Conservation (phyloP, 2,888 invertebrate species). For the Bombyx huttoni region DNA sequence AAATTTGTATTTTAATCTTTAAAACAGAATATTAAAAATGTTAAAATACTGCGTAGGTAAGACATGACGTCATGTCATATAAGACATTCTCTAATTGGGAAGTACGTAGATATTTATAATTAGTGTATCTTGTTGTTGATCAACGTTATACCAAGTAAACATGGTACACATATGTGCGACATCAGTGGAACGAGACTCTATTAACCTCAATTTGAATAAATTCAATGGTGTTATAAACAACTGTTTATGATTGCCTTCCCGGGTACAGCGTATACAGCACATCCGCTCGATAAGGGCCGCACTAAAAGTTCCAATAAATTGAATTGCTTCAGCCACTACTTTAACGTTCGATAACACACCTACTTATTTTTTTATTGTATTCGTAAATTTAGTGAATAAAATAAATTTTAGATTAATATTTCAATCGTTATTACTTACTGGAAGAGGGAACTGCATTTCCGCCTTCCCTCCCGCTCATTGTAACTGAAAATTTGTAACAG, state of each 20-base stretch:
- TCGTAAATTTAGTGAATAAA: constrained; percentile 8
- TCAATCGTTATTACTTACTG: constrained; percentile 47
- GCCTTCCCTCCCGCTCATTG: constrained; percentile 68
- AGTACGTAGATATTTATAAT: constrained; percentile 36
- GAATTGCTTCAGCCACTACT: constrained; percentile 15
- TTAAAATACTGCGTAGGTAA: constrained; percentile 19
- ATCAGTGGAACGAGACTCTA: constrained; percentile 57
- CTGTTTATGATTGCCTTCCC: constrained; percentile 54
- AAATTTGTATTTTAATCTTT: not conserved
- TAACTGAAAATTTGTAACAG: constrained; percentile 49
- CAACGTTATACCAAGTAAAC: constrained; percentile 48
- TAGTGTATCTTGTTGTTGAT: constrained; percentile 49
- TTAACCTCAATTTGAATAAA: constrained; percentile 68
- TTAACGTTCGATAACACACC: not conserved
- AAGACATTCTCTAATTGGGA: constrained; percentile 34
- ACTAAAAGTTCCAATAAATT: constrained; percentile 33
- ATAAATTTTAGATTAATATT: constrained; percentile 22
- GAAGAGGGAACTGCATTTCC: constrained; percentile 71
- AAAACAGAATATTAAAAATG: not conserved
- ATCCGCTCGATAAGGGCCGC: constrained; percentile 54
- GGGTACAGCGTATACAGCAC: constrained; percentile 37
- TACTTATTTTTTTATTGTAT: not conserved
- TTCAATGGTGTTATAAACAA: constrained; percentile 58
- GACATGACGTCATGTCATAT: constrained; percentile 21
- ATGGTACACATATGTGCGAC: constrained; percentile 67